Base-by-base conservation (phyloP, 2,888 invertebrate genomes). In the Cephus nigrinus region DNA sequence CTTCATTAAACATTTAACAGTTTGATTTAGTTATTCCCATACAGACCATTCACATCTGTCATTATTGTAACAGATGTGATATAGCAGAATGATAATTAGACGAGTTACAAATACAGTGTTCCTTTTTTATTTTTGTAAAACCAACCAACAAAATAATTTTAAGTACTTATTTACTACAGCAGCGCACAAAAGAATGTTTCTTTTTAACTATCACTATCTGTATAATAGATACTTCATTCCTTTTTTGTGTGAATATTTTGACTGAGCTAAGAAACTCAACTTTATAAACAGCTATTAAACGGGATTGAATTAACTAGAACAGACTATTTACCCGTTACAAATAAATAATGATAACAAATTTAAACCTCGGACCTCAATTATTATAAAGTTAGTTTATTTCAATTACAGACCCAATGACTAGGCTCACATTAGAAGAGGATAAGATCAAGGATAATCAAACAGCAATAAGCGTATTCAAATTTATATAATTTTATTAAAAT, bases 131-230 rank as follows among this genome's bases (percentile, higher is more conserved):
- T 87, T 78, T 82, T 86, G 85, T 85, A 86, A 87, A 87, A 86
- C 82, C 82, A 88, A 86, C 84, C 80, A 85, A 86, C 82, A 85
- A 85, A 86, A 86, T 85, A 85, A 84, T 81, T 84, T 81, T 82
- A 84, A 84, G 84, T 73, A 80, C n/a, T 76, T 73, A 55, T 78
- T 77, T 55, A 78, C 30, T 55, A 69, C 76, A 81, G 81, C 78
- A 76, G 74, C 76, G 78, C 78, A 35, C 71, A 71, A 71, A 32
- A 71, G 71, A 71, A 71, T 12, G 15, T 23, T 33, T 33, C 31
- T 71, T 33, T 33, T 15, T 31, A 71, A 71, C 23, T 55, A 9
- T 15, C 55, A 55, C 55, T 23, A 55, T 55, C 55, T 23, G 55
- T 15, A 5, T 55, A 23, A 55, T 55, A 55, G 55, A 23, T 55